These are phyloP conservation scores for Agapetus fuscipes DNA, from an alignment of 2,888 invertebrate genomes.

Conservation along the genomic window DNA sequence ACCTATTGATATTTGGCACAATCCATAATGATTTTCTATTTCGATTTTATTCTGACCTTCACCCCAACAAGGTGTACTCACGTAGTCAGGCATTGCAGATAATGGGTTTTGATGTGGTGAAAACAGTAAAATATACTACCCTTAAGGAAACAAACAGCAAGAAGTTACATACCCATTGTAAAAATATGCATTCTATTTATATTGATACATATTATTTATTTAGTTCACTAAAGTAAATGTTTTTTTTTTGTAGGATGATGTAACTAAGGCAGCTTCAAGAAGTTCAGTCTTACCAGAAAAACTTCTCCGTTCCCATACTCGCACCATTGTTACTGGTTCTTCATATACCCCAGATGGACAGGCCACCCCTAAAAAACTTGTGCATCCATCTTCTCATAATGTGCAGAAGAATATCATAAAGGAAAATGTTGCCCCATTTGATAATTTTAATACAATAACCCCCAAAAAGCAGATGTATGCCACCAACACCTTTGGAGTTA, in stretches of 20 bases:
- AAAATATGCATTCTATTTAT: neutral
- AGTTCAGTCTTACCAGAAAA: constrained; percentile 41
- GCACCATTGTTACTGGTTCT: constrained; percentile 10
- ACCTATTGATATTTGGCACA: too few relatives aligned
- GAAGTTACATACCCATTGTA: too few relatives aligned
- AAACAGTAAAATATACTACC: too few relatives aligned
- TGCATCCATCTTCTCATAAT: neutral
- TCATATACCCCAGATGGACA: constrained; percentile 12
- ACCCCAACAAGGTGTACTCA: too few relatives aligned
- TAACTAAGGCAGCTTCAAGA: constrained; percentile 42
- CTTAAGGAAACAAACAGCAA: too few relatives aligned
- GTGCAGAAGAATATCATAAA: constrained; percentile 1
- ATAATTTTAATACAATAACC: constrained; percentile 23
- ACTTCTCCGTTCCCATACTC: constrained; percentile 25
- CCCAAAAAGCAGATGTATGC: constrained; percentile 31
- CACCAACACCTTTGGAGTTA: constrained; percentile 24
- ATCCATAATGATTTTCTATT: too few relatives aligned
- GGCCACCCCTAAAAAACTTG: constrained; percentile 8
- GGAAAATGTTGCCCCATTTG: constrained; percentile 11
- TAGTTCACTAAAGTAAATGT: neutral
- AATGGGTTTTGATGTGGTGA: too few relatives aligned
- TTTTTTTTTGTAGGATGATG: constrained; percentile 36
- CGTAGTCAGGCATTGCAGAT: too few relatives aligned
- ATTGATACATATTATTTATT: neutral
- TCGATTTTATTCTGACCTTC: too few relatives aligned